A percentile compares a stretch with the other conserved stretches of the same genome.
Evolutionary conservation across 2,113 vertebrate species (phyloP).

Genomic region (Microtus ochrogaster): DNA sequence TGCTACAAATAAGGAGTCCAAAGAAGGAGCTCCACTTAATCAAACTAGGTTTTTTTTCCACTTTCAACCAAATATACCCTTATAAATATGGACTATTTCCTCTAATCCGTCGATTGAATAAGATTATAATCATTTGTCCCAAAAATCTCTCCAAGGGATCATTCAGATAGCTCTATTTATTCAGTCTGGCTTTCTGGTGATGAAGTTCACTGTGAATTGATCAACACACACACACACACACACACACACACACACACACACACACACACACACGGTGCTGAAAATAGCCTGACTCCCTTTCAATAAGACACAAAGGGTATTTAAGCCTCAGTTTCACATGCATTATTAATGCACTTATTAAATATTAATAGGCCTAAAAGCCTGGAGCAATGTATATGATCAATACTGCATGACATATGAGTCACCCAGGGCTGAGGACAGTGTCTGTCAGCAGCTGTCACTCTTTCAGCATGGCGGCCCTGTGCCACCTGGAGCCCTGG

Average conservation of each 20-base stretch:
- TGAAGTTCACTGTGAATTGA: not conserved
- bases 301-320: conserved; percentile 70
- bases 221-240: not conserved
- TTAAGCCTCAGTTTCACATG: conserved; percentile 71
- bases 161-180: not conserved
- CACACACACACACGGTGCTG: not conserved
- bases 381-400: conserved; percentile 53
- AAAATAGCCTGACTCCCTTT: conserved; percentile 38
- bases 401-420: conserved; percentile 68
- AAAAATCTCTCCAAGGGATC: conserved; percentile 28
- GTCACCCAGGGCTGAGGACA: conserved; percentile 43
- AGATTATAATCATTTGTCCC: conserved; percentile 29
- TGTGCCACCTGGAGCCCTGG: not conserved
- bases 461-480: conserved; percentile 39
- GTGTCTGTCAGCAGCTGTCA: not conserved
- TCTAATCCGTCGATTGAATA: not conserved
- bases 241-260: not conserved
- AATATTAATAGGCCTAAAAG: conserved; percentile 81
- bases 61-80: conserved; percentile 2
- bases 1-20: not conserved
- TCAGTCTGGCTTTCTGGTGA: conserved; percentile 14
- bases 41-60: not conserved
- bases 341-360: conserved; percentile 79
- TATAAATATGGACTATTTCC: conserved; percentile 38
- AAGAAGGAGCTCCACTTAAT: conserved; percentile 34